Evolutionary conservation across 1,140 invertebrate species (phyloP), one percentile per base, ranked within the genome.

Genomic region (Bicyclus anynana): DNA sequence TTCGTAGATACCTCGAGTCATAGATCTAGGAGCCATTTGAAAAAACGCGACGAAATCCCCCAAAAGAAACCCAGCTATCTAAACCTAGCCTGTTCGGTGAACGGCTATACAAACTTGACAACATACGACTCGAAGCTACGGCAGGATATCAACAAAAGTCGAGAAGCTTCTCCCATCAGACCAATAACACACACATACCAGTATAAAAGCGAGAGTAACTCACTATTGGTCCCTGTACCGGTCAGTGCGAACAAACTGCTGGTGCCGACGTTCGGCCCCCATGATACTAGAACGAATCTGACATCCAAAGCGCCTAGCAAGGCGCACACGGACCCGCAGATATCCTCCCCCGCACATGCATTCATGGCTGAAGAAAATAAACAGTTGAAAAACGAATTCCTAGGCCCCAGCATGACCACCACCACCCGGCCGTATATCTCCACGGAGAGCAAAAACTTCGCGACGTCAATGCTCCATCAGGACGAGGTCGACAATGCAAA

Each of bases 61-160:
- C 72, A 84, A 17, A 88, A 88, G 60, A 88, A 88, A 59, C 96
- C 96, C 0, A 97, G 95, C 51, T 97, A 97, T 80, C 85, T 97
- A 40, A 95, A 94, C 72, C 87, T 97, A 48, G 95, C 96, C 47
- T 97, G 96, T 78, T 96, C 95, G 13, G 95, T 97, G 20, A 97
- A 95, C 87, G 96, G 96, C 7, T 97, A 97, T 78, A 95, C 94
- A 0, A 94, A 94, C 67, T 91, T 95, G 42, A 95, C 93, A 9
- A 94, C 94, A 55, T 97, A 97, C 90, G 93, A 95, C 74, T 94
- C 94, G 0, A 93, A 94, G 73, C 82, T 94, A 17, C 89, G 94
- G 27, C 93, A 94, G 78, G 93, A 93, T 38, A 90, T 93, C 26
- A 91, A 92, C 40, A 91, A 90, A 67, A 93, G 92, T 68, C 89